Evolutionary conservation across 2,888 invertebrate species (phyloP).

Genomic region (Spodoptera littoralis): DNA sequence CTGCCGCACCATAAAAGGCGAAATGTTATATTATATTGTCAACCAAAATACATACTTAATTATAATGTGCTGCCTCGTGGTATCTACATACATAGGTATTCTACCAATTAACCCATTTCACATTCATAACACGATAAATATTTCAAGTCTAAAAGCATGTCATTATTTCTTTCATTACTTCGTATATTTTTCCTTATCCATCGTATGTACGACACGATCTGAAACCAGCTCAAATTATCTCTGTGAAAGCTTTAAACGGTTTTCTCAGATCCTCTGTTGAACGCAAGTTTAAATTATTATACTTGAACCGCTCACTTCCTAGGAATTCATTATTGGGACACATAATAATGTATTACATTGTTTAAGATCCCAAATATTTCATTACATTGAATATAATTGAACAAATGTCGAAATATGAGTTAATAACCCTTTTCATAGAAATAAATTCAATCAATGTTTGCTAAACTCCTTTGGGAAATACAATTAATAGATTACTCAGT

Average conservation of each 20-base stretch:
- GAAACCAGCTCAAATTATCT: background rate
- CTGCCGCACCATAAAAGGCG: no score
- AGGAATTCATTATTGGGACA: slow-evolving; percentile 15
- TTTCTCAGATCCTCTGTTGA: slow-evolving; percentile 1
- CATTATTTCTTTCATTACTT: no score
- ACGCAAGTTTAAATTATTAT: slow-evolving; percentile 22
- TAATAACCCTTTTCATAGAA: slow-evolving; percentile 10
- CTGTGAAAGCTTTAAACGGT: background rate
- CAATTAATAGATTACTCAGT: no score
- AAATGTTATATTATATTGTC: no score
- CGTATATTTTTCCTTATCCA: no score
- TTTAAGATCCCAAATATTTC: slow-evolving; percentile 18
- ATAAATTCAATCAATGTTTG: slow-evolving; percentile 22
- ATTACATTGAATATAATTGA: slow-evolving; percentile 11
- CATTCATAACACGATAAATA: no score
- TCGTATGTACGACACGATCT: no score
- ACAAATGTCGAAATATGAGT: slow-evolving; percentile 5
- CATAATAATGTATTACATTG: slow-evolving; percentile 9
- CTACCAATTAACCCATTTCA: no score
- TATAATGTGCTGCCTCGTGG: no score
- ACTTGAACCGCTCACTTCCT: slow-evolving; percentile 19
- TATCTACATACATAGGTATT: no score
- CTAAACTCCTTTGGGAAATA: background rate
- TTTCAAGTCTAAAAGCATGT: no score
- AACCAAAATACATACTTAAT: no score